Percentiles rank a stretch among this genome's conserved stretches.
These are phyloP conservation scores for Otus scops DNA, from an alignment of 2,797 vertebrate genomes.

Conservation along the genomic window DNA sequence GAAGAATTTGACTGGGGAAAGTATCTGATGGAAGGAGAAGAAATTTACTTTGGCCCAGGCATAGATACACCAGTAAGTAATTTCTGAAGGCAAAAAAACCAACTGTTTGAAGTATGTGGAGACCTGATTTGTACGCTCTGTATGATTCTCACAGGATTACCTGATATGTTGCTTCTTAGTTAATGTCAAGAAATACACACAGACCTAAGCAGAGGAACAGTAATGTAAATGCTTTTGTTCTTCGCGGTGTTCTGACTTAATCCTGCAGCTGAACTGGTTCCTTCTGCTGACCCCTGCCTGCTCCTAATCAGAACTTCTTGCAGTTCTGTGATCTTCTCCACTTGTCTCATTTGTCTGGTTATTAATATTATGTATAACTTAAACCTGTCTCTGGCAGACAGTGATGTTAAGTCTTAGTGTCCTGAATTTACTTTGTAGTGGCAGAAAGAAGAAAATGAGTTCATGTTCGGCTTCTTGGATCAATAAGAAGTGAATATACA, in stretches of 20 bases:
- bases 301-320: not conserved
- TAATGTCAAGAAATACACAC: not conserved
- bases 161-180: not conserved
- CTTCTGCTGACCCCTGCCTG: not conserved
- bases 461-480: not conserved
- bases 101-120: not conserved
- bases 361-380: not conserved
- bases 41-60: conserved; percentile 82
- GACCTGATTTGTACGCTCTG: not conserved
- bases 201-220: not conserved
- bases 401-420: not conserved
- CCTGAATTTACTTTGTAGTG: not conserved
- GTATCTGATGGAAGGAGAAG: conserved; percentile 93
- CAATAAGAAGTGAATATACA: not conserved
- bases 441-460: not conserved
- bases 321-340: not conserved
- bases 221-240: not conserved
- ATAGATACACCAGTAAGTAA: conserved; percentile 90
- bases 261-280: not conserved
- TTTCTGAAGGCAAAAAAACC: not conserved
- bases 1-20: conserved; percentile 93
- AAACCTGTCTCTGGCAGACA: not conserved
- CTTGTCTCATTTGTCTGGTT: not conserved
- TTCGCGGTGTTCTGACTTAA: not conserved
- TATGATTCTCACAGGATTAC: not conserved